Evolutionary conservation across 2,797 vertebrate species (phyloP), one percentile per base, ranked within the genome.

Genomic region (Sparidentex hasta): DNA sequence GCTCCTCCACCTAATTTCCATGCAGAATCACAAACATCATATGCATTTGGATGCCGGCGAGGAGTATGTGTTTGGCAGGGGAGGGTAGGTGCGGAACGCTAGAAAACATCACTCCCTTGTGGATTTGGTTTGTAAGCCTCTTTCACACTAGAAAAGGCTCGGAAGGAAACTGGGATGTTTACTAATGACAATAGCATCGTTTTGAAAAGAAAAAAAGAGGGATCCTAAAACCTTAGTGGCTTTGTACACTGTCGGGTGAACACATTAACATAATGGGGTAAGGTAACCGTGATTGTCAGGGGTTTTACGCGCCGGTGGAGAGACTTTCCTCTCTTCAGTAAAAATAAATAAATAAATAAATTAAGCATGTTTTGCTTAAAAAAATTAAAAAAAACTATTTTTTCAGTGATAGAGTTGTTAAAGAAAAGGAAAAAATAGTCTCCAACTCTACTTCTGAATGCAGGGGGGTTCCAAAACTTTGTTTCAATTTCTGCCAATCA

Each of bases 41-140:
- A 74, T 78, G 84, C 58, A 64, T 86, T 54, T 74, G 73, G 77
- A 84, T 86, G 78, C 71, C 6, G 23, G 70, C 41, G 85, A 80
- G 69, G 80, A 75, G 73, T 48, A 59, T 65, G 75, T 70, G 77
- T 66, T 83, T 74, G 73, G 78, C 63, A 78, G 72, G 50, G 64
- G 67, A 66, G 61, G 56, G 82, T 46, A 33, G 62, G 73, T 16
- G 77, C 0, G 27, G 75, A 81, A 70, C 11, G 51, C 85, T 70
- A 82, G 64, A 84, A 91, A 91, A 88, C 77, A 88, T 72, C 41
- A 69, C 76, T 93, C 87, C 81, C 83, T 75, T 11, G 88, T 81
- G 84, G 81, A 90, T 90, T 82, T 85, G 71, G 82, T 68, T 67
- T 80, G 74, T 90, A 88, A 86, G 84, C 85, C 86, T 85, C 80